Percentiles rank a stretch among this genome's conserved stretches.
These are phyloP conservation scores for Empis stercorea DNA, from an alignment of 2,888 invertebrate species.

Conservation along the genomic window DNA sequence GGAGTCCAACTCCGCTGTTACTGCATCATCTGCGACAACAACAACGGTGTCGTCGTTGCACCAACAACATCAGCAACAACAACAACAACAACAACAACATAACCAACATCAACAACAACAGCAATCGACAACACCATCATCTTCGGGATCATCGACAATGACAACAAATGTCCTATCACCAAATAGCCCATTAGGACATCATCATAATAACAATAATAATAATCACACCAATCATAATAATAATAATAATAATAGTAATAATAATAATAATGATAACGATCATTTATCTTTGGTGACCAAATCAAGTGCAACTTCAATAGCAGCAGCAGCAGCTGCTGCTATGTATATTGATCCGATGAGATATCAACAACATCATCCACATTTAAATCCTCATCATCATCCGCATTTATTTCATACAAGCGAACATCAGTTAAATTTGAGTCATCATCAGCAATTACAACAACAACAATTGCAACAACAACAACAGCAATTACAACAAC, in stretches of 20 bases:
- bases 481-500: conserved; percentile 25
- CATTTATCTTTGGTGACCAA: conserved; percentile 26
- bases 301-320: conserved; percentile 31
- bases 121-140: conserved; percentile 32
- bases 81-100: conserved; percentile 24
- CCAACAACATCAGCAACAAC: conserved; percentile 26
- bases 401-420: conserved; percentile 34
- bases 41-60: conserved; percentile 15
- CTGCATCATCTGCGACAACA: conserved; percentile 36
- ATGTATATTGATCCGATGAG: conserved; percentile 38
- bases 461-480: conserved; percentile 20
- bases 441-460: conserved; percentile 6
- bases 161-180: conserved; percentile 35
- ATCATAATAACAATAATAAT: conserved; percentile 18
- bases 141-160: conserved; percentile 33
- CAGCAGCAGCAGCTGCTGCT: conserved; percentile 36
- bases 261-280: conserved; percentile 23
- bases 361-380: conserved; percentile 36
- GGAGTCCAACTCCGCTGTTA: conserved; percentile 47
- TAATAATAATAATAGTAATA: conserved; percentile 22
- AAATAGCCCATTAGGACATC: conserved; percentile 31
- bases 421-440: conserved; percentile 18
- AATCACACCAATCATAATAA: conserved; percentile 23
- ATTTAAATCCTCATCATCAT: conserved; percentile 33
- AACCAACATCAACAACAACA: conserved; percentile 21